Evolutionary conservation across 2,797 vertebrate species (phyloP).

Genomic region (Semotilus atromaculatus): DNA sequence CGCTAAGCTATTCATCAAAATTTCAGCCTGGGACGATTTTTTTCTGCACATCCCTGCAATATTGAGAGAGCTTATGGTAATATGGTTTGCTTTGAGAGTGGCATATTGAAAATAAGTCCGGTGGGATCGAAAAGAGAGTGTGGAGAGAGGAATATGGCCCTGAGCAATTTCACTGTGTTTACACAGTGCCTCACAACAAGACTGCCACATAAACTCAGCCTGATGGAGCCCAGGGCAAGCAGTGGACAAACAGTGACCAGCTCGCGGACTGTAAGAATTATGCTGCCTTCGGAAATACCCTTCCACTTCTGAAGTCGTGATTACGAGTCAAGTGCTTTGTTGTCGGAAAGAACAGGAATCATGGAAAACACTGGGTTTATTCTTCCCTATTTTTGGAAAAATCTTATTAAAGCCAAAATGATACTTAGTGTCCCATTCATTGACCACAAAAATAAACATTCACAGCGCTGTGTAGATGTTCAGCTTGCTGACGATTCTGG

Average conservation of each 20-base stretch:
- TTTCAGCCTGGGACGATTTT: slow-evolving; percentile 54
- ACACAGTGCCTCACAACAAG: slow-evolving; percentile 52
- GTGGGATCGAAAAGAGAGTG: slow-evolving; percentile 58
- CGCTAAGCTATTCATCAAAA: slow-evolving; percentile 44
- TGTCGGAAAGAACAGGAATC: background rate
- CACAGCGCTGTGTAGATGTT: background rate
- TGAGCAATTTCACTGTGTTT: slow-evolving; percentile 58
- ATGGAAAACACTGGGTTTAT: background rate
- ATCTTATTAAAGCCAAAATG: background rate
- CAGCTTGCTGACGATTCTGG: too few relatives aligned
- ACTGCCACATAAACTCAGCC: slow-evolving; percentile 52
- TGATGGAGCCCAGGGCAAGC: slow-evolving; percentile 49
- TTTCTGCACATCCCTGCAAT: slow-evolving; percentile 38
- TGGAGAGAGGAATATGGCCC: slow-evolving; percentile 38
- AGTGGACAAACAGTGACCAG: slow-evolving; percentile 23
- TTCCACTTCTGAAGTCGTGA: background rate
- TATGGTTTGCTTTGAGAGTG: slow-evolving; percentile 61
- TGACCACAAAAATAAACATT: background rate
- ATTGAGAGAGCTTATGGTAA: slow-evolving; percentile 59
- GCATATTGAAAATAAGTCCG: slow-evolving; percentile 60
- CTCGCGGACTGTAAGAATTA: background rate
- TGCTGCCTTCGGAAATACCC: background rate
- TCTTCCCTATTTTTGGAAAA: background rate
- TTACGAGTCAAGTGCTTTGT: background rate
- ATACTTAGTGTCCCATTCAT: background rate